Evolutionary conservation across 1,140 invertebrate species (phyloP), one percentile per base, ranked within the genome.

Genomic region (Popillia japonica): DNA sequence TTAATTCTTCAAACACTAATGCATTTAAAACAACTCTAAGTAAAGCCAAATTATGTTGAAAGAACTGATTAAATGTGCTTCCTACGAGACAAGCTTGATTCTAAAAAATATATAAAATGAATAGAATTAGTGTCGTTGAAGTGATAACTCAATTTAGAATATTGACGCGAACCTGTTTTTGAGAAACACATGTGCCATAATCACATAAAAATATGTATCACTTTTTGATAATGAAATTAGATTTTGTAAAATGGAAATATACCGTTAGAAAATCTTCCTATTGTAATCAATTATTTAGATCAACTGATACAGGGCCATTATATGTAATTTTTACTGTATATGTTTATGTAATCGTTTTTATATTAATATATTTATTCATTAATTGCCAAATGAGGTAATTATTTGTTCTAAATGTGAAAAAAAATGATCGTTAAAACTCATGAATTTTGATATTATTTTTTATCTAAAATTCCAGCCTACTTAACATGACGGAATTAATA

Each of bases 21-120:
- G 22, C 27, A 68, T 8, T 27, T 68, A 68, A 17, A 68, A 64
- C 2, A 68, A 68, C 22, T 8, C 8, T 68, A 68, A 68, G 22
- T 27, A 68, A 68, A 68, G 22, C 61, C 20, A 22, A 68, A 68
- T 22, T 68, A 17, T 27, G 61, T 68, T 68, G 22, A 68, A 34
- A 68, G 61, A 68, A 68, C 61, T 68, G 61, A 68, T 68, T 68
- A 68, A 68, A 68, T 68, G 61, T 68, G 61, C 61, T 68, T 68
- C 61, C 61, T 68, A 27, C 20, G 22, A 55, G 48, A 68, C 61
- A 68, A 68, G 61, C 61, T 68, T 68, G 61, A 68, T 68, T 68
- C 61, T 68, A 68, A 68, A 68, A 68, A 17, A 22, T 27, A 27
- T 68, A 22, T 68, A 68, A 68, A 68, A 68, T 68, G 61, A 68